phyloP scores from a whole-genome alignment of 2,888 invertebrate species.

The Drosophila falleni region DNA sequence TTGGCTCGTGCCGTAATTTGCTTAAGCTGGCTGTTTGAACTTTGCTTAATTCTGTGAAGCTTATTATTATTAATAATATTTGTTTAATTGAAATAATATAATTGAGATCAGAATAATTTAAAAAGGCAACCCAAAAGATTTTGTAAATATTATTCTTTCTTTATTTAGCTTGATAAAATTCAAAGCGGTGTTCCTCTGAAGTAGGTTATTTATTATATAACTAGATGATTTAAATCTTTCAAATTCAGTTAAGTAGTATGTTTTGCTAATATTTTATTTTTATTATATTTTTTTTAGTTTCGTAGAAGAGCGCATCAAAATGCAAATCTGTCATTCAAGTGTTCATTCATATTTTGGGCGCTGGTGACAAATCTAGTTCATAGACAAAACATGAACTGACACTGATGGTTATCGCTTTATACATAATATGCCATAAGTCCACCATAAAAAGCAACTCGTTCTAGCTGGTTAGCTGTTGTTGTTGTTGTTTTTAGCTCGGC shows the following conservation, averaged over 20 bases:
- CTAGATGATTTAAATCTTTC: neutral
- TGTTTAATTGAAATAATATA: constrained; percentile 10
- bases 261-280: constrained; percentile 12
- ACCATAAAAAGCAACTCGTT: constrained; percentile 43
- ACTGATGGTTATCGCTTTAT: constrained; percentile 43
- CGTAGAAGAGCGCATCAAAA: constrained; percentile 2
- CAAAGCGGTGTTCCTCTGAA: neutral
- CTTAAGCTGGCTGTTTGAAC: constrained; percentile 40
- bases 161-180: neutral
- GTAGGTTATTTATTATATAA: neutral
- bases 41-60: constrained; percentile 21
- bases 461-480: constrained; percentile 22
- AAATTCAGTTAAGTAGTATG: neutral
- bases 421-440: constrained; percentile 45
- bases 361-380: constrained; percentile 63
- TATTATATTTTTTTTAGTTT: neutral
- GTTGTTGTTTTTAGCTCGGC: constrained; percentile 8
- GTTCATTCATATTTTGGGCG: constrained; percentile 53
- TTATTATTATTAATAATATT: constrained; percentile 13
- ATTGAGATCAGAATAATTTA: constrained; percentile 5
- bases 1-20: constrained; percentile 60
- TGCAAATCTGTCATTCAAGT: constrained; percentile 15
- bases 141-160: neutral
- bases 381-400: constrained; percentile 49
- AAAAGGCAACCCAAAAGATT: no score